phyloP scores from a whole-genome alignment of 1,140 invertebrate species.

The Pseudomyrmex gracilis region DNA sequence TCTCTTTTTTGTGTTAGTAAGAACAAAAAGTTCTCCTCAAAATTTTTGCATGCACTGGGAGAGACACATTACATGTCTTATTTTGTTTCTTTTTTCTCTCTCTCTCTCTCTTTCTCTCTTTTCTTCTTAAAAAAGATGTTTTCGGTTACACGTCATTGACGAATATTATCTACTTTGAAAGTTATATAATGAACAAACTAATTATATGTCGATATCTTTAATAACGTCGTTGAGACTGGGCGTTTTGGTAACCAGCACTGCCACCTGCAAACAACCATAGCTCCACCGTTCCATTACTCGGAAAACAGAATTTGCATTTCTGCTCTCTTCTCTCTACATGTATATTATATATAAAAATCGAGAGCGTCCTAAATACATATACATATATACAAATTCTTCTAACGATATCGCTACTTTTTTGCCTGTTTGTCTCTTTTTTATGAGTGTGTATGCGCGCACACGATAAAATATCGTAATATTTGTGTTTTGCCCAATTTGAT shows the following conservation, averaged over 20 bases:
- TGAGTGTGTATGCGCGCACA: not conserved
- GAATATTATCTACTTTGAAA: slow-evolving; percentile 63
- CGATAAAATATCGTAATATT: not conserved
- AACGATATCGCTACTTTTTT: slow-evolving; percentile 6
- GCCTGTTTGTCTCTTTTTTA: not conserved
- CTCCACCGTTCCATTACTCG: slow-evolving; percentile 77
- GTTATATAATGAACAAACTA: slow-evolving; percentile 65
- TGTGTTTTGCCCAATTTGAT: not conserved
- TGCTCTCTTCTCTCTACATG: slow-evolving; percentile 62
- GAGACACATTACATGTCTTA: too few relatives aligned
- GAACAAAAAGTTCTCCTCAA: not conserved
- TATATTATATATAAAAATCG: slow-evolving; percentile 33
- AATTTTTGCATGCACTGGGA: slow-evolving; percentile 12
- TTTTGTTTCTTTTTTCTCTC: not conserved
- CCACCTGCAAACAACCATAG: slow-evolving; percentile 81
- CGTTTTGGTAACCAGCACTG: slow-evolving; percentile 82
- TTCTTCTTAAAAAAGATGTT: too few relatives aligned
- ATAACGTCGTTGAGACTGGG: slow-evolving; percentile 80
- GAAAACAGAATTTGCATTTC: slow-evolving; percentile 60
- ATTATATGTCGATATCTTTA: slow-evolving; percentile 69
- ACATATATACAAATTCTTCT: slow-evolving; percentile 26
- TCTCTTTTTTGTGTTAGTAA: not conserved
- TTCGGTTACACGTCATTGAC: slow-evolving; percentile 14
- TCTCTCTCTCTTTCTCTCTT: not conserved
- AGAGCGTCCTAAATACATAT: slow-evolving; percentile 38